These are phyloP conservation scores for Eilema caniola DNA, from an alignment of 2,888 invertebrate genomes.

Conservation along the genomic window DNA sequence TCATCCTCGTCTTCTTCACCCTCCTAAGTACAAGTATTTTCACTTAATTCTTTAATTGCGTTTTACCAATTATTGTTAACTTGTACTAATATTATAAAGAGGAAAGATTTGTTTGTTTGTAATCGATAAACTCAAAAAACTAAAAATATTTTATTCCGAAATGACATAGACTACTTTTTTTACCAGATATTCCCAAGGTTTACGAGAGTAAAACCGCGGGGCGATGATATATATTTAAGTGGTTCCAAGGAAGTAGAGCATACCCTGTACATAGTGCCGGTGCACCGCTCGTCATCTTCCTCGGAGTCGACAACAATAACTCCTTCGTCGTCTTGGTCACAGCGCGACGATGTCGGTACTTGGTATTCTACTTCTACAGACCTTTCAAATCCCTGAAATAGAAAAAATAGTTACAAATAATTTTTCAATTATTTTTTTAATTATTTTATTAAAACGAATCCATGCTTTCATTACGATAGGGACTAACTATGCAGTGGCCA, in stretches of 20 bases:
- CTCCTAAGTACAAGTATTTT: slow-evolving; percentile 67
- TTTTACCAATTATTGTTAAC: no score
- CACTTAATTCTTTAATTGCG: no score
- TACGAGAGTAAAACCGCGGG: no score
- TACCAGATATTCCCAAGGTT: no score
- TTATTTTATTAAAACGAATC: background rate
- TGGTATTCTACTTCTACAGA: slow-evolving; percentile 92
- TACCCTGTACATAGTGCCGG: slow-evolving; percentile 86
- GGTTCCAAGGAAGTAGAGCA: slow-evolving; percentile 9
- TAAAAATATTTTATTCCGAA: no score
- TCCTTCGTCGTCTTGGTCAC: slow-evolving; percentile 94
- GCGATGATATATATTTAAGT: background rate
- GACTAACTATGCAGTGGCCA: background rate
- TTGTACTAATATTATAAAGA: no score
- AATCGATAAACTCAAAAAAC: no score
- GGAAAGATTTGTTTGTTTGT: no score
- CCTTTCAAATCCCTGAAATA: slow-evolving; percentile 85
- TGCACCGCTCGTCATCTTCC: slow-evolving; percentile 90
- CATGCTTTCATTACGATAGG: no score
- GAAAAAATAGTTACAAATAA: background rate
- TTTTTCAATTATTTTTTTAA: background rate
- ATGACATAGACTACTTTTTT: no score
- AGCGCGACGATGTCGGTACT: slow-evolving; percentile 95
- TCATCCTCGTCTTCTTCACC: slow-evolving; percentile 86
- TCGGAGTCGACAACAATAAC: slow-evolving; percentile 93